Evolutionary conservation across 2,113 vertebrate species (phyloP).

Genomic region (Marcusenius ussheri): DNA sequence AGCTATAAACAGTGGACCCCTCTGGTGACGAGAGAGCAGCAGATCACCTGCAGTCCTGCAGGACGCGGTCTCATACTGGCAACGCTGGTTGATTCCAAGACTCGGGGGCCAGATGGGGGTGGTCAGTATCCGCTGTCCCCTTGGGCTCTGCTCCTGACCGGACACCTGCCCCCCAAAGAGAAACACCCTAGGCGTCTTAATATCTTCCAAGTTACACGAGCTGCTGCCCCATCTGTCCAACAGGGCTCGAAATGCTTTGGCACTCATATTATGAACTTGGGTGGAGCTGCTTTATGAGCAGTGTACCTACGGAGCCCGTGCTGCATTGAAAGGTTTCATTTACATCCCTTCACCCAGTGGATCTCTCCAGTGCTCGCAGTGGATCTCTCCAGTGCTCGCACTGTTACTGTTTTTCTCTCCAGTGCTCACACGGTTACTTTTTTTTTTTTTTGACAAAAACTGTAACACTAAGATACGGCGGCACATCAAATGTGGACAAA

Average conservation of each 20-base stretch:
- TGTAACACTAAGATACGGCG: not conserved
- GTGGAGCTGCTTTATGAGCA: not conserved
- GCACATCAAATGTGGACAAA: not conserved
- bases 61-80: constrained; percentile 67
- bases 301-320: not conserved
- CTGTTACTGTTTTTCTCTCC: too few relatives aligned
- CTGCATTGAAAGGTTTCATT: not conserved
- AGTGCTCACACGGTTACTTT: not conserved
- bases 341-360: not conserved
- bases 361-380: not conserved
- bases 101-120: constrained; percentile 83
- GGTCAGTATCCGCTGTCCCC: constrained; percentile 72
- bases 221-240: not conserved
- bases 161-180: constrained; percentile 70
- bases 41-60: constrained; percentile 56
- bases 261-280: not conserved
- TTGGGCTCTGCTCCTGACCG: constrained; percentile 76
- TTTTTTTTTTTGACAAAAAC: not conserved
- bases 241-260: not conserved
- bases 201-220: not conserved
- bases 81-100: constrained; percentile 79
- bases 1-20: not conserved
- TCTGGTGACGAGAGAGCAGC: not conserved
- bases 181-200: not conserved
- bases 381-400: too few relatives aligned